Base-by-base conservation (phyloP, 2,113 vertebrate species). In the Semicossyphus pulcher region DNA sequence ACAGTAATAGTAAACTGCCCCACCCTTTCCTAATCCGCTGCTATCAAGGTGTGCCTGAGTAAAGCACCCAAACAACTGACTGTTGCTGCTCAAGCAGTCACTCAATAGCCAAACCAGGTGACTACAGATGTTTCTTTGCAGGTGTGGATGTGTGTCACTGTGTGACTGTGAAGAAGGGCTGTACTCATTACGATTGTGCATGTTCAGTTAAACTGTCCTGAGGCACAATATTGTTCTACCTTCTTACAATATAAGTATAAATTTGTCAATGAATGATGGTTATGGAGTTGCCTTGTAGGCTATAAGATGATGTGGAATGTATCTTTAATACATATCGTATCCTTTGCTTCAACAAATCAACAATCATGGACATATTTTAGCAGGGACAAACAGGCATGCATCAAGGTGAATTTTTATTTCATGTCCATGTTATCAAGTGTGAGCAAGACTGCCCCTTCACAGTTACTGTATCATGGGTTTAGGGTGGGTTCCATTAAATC, bases 11-110 rank as follows among this genome's bases (percentile, higher is more conserved):
- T 26, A 53, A 26, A 37, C 18, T 52, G 26, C 25, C 25, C n/a
- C 20, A 34, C 15, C 0, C 36, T 31, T 42, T 53, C 37, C 28
- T 34, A 25, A 16, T 54, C 39, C 26, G 36, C 72, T 42, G 2
- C 45, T 39, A 31, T 41, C 51, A 58, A 54, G 51, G 62, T 51
- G 58, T 59, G 67, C 64, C 34, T 71, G 29, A 56, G 14, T 10
- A 20, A 52, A 48, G 26, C 47, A 66, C 20, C 3, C 45, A 29
- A 69, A 16, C 36, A 47, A 52, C 54, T 48, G 47, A n/a, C 20
- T 16, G 18, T 23, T 44, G 12, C 31, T 77, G 66, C 58, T 69
- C 34, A 51, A 25, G 45, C n/a, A 73, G n/a, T 45, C 32, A 41
- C 47, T 63, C 49, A 47, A 34, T n/a, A n/a, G 21, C 26, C 18